phyloP scores from a whole-genome alignment of 64 coral and sea anemone species.

The Astreopora myriophthalma region DNA sequence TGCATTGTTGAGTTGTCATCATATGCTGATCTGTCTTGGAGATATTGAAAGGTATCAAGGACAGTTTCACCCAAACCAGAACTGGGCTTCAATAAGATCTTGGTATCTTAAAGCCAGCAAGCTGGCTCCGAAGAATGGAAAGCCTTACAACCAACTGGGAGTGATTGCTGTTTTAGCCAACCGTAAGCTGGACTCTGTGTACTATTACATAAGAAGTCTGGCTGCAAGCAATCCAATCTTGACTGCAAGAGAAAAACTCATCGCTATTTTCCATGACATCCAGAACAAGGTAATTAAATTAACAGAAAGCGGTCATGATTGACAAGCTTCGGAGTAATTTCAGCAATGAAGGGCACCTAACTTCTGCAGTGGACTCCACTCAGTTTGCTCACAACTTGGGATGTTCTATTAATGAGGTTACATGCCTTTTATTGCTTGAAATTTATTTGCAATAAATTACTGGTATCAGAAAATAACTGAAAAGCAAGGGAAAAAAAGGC shows the following conservation, averaged over 20 bases:
- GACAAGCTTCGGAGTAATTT: too few species aligned
- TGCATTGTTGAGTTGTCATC: conserved; percentile 85
- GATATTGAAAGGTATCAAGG: conserved; percentile 92
- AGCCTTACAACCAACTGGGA: conserved; percentile 96
- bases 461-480: too few species aligned
- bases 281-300: conserved; percentile 77
- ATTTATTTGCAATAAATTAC: too few species aligned
- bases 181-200: conserved; percentile 92
- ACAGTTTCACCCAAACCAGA: conserved; percentile 57
- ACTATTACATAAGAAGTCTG: conserved; percentile 92
- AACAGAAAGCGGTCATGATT: not conserved
- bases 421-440: too few species aligned
- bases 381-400: too few species aligned
- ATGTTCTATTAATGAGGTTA: too few species aligned
- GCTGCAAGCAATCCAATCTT: conserved; percentile 85
- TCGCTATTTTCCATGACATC: conserved; percentile 87
- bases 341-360: too few species aligned
- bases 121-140: conserved; percentile 96
- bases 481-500: too few species aligned
- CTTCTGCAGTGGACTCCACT: too few species aligned
- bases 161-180: conserved; percentile 96
- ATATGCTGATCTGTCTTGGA: conserved; percentile 91
- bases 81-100: conserved; percentile 79
- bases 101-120: conserved; percentile 94
- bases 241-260: conserved; percentile 92